A percentile compares a stretch with the other conserved stretches of the same genome.
phyloP scores from a whole-genome alignment of 2,113 vertebrate species.

The Halichoerus grypus region DNA sequence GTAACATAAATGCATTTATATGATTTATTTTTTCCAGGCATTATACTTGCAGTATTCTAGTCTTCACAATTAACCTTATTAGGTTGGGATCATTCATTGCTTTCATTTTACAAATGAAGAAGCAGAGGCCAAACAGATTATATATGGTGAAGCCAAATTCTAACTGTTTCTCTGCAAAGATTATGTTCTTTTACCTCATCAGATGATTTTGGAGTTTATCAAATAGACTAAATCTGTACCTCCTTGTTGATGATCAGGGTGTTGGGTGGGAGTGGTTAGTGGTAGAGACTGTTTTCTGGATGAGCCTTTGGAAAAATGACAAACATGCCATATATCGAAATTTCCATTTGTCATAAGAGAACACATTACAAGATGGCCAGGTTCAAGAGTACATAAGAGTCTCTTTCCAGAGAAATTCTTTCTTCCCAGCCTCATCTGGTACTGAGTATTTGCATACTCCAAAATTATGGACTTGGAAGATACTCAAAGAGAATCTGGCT shows the following conservation, averaged over 20 bases:
- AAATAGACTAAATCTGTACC: background rate
- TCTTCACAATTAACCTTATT: background rate
- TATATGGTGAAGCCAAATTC: background rate
- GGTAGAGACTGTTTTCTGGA: background rate
- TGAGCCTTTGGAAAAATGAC: background rate
- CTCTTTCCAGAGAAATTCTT: conserved; percentile 10
- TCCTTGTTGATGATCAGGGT: background rate
- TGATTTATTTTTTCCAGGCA: background rate
- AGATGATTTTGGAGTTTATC: background rate
- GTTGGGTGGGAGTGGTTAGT: background rate
- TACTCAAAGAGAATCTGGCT: background rate
- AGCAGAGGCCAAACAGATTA: background rate
- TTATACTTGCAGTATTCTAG: background rate
- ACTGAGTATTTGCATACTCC: background rate
- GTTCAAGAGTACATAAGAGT: background rate
- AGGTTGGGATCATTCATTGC: background rate
- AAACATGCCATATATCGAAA: background rate
- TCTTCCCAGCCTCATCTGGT: background rate
- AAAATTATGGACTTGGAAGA: background rate
- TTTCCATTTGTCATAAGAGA: background rate
- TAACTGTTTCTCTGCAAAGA: background rate
- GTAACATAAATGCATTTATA: background rate
- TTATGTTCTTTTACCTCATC: background rate
- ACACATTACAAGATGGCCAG: background rate
- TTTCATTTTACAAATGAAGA: background rate